Percentiles rank a stretch among this genome's conserved stretches.
Evolutionary conservation across 2,797 vertebrate species (phyloP).

Genomic region (Argentina silus): DNA sequence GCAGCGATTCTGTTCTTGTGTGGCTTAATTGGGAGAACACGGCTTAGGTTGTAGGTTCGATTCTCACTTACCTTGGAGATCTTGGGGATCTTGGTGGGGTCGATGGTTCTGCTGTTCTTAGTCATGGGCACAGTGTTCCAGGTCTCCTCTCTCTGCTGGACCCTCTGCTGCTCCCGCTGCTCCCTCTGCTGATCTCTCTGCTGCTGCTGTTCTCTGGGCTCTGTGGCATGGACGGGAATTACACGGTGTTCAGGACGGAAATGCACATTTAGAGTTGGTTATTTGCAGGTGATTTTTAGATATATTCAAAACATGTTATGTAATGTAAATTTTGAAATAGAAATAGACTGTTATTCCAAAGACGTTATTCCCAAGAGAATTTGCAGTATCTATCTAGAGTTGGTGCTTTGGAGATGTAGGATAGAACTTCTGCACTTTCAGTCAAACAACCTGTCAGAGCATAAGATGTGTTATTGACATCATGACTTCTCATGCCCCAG

Average conservation of each 20-base stretch:
- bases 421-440: no score
- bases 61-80: conserved; percentile 90
- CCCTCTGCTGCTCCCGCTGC: conserved; percentile 65
- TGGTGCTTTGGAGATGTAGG: no score
- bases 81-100: conserved; percentile 97
- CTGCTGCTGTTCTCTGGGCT: conserved; percentile 53
- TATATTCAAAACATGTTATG: neutral
- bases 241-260: no score
- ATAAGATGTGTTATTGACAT: no score
- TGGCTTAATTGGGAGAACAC: neutral
- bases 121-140: conserved; percentile 97
- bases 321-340: neutral
- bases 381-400: no score
- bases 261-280: neutral
- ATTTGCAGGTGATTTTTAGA: neutral
- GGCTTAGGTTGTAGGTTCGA: neutral
- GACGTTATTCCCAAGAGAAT: no score
- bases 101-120: conserved; percentile 96
- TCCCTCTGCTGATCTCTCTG: conserved; percentile 46
- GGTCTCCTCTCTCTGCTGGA: conserved; percentile 88
- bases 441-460: no score
- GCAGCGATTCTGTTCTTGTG: no score
- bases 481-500: neutral
- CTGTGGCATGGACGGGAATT: conserved; percentile 39
- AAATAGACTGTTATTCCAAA: no score